phyloP scores from a whole-genome alignment of 2,797 vertebrate genomes.

The Myioborus melanocephalus region DNA sequence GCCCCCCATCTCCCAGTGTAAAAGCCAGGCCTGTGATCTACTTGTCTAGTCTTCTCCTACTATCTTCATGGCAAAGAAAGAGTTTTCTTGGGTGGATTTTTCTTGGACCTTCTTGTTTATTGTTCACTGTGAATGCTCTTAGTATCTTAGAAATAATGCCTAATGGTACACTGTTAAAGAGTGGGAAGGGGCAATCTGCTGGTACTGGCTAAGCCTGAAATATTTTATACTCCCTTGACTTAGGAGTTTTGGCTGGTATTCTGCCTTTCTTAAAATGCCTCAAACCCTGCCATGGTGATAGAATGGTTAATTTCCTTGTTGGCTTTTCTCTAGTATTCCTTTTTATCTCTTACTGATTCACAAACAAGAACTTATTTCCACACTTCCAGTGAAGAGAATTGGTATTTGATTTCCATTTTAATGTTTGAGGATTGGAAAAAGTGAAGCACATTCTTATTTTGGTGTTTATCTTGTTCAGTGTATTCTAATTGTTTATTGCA shows the following conservation, averaged over 20 bases:
- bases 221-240: neutral
- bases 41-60: neutral
- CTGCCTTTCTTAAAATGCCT: neutral
- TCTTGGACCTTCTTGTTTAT: neutral
- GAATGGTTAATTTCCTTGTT: neutral
- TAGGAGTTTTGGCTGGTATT: neutral
- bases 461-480: neutral
- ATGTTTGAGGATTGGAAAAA: neutral
- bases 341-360: neutral
- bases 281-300: neutral
- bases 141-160: neutral
- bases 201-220: neutral
- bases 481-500: neutral
- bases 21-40: neutral
- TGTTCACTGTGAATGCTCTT: neutral
- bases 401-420: neutral
- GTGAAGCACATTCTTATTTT: neutral
- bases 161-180: neutral
- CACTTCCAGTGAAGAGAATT: neutral
- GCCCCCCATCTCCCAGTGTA: fast-evolving
- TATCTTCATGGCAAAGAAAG: neutral
- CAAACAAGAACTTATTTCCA: neutral
- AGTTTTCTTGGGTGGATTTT: neutral
- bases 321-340: neutral
- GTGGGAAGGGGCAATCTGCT: neutral